phyloP scores from a whole-genome alignment of 2,888 invertebrate genomes.

The Andrena fulva region DNA sequence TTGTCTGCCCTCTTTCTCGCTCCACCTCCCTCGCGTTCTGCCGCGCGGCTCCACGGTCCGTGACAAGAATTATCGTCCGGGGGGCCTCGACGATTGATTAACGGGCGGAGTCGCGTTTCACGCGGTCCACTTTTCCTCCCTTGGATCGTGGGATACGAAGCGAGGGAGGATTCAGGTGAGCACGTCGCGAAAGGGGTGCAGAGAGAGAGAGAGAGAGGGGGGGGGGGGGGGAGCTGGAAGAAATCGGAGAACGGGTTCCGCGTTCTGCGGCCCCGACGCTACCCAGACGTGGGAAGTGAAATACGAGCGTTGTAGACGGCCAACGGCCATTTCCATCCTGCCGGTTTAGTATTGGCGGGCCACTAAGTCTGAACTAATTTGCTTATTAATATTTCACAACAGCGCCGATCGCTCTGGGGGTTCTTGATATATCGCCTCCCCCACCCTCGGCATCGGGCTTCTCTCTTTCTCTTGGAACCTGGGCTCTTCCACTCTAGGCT shows the following conservation, averaged over 20 bases:
- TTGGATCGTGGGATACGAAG: neutral
- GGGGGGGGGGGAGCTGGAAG: slow-evolving; percentile 25
- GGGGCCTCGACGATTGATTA: slow-evolving; percentile 53
- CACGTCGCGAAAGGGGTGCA: neutral
- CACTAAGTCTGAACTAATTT: slow-evolving; percentile 82
- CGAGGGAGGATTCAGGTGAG: neutral
- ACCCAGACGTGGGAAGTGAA: slow-evolving; percentile 79
- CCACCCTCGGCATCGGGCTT: slow-evolving; percentile 28
- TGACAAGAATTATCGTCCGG: slow-evolving; percentile 60
- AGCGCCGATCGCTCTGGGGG: slow-evolving; percentile 80
- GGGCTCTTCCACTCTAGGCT: neutral
- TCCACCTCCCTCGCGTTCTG: neutral
- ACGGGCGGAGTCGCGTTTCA: slow-evolving; percentile 50
- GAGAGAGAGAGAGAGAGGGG: neutral
- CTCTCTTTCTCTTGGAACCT: neutral
- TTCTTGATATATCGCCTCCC: slow-evolving; percentile 77
- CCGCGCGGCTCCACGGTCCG: neutral
- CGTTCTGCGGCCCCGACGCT: slow-evolving; percentile 63
- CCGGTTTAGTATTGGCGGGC: slow-evolving; percentile 72
- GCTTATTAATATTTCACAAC: slow-evolving; percentile 84
- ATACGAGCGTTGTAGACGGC: slow-evolving; percentile 76
- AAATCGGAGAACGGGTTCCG: slow-evolving; percentile 66
- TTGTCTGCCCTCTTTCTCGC: neutral
- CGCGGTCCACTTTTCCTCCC: slow-evolving; percentile 8
- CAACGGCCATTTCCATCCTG: slow-evolving; percentile 75